Evolutionary conservation across 2,888 invertebrate species (phyloP).

Genomic region (Suillia variegata): DNA sequence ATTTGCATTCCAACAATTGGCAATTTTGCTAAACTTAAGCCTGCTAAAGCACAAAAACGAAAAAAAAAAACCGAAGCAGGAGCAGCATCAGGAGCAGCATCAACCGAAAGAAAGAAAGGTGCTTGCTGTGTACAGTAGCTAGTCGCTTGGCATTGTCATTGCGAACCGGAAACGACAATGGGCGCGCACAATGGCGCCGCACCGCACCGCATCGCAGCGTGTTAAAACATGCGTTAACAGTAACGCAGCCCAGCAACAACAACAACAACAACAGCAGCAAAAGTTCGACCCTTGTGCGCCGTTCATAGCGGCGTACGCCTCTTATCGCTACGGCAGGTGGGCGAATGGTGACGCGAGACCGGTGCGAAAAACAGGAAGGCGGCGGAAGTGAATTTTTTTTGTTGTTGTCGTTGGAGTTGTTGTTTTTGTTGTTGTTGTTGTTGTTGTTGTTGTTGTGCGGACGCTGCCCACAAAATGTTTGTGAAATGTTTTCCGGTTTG

Average conservation of each 20-base stretch:
- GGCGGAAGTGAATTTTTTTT: too few species aligned
- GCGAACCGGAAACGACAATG: slow-evolving; percentile 16
- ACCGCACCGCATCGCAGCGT: slow-evolving; percentile 6
- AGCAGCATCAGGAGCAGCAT: neutral
- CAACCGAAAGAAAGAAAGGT: slow-evolving; percentile 4
- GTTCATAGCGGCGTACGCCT: neutral
- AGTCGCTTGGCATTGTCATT: neutral
- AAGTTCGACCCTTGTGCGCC: slow-evolving; percentile 20
- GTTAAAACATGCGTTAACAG: slow-evolving; percentile 33
- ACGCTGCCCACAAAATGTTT: slow-evolving; percentile 37
- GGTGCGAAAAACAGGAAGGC: slow-evolving; percentile 19
- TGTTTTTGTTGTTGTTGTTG: slow-evolving; percentile 6
- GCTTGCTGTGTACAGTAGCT: too few species aligned
- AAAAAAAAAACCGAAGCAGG: too few species aligned
- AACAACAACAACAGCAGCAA: neutral
- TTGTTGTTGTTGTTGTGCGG: slow-evolving; percentile 20
- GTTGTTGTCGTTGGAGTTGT: slow-evolving; percentile 24
- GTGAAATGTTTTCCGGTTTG: slow-evolving; percentile 37
- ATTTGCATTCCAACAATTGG: slow-evolving; percentile 52
- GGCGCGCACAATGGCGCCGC: slow-evolving; percentile 19
- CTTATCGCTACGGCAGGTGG: slow-evolving; percentile 28
- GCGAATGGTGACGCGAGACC: too few species aligned
- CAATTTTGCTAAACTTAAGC: slow-evolving; percentile 45
- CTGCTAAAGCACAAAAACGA: neutral
- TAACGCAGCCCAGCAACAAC: too few species aligned